Evolutionary conservation across 2,888 invertebrate genomes (phyloP), one percentile per base, ranked within the genome.

Genomic region (Drosophila pullipes): DNA sequence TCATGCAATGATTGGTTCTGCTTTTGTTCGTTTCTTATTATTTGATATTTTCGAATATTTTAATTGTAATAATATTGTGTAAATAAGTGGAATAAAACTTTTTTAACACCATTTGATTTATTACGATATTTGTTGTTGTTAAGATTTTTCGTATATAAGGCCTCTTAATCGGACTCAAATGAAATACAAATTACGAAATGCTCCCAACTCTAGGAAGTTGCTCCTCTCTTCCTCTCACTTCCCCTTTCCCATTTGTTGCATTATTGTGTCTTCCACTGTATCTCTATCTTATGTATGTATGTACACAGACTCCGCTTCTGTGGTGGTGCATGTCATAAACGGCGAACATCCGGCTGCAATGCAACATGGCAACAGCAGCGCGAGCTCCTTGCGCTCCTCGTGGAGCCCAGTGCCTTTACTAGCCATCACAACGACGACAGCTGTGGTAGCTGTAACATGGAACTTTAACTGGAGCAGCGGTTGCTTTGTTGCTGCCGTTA

Each of bases 251-350:
- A 3, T 4, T 41, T 25, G n/a, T 44, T 59, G 53, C 69, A 59
- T 59, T 57, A 54, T 60, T 57, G 39, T 74, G 53, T 57, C 16
- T 44, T 52, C 31, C 31, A 31, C 9, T 31, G 31, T 72, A 52
- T 66, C 59, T 64, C 62, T 50, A 53, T 73, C 58, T 57, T 61
- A 65, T 69, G 64, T 47, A 47, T 47, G 30, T 30, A 11, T n/a
- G 30, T 1, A 30, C 52, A 58, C 95, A 94, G 97, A 97, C 93
- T 96, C 96, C 65, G 97, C 97, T 71, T 96, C 96, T 85, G 97
- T 97, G 86, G 95, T 97, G 90, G 97, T 97, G 72, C 97, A 97
- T 94, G 97, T 97, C 86, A 95, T 97, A 89, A 97, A 97, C 92
- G 97, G 97, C 90, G 95, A 95, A 93, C 93, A 95, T 81, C 95